These are phyloP conservation scores for Polyploca ridens DNA, from an alignment of 2,888 invertebrate species.

Conservation along the genomic window DNA sequence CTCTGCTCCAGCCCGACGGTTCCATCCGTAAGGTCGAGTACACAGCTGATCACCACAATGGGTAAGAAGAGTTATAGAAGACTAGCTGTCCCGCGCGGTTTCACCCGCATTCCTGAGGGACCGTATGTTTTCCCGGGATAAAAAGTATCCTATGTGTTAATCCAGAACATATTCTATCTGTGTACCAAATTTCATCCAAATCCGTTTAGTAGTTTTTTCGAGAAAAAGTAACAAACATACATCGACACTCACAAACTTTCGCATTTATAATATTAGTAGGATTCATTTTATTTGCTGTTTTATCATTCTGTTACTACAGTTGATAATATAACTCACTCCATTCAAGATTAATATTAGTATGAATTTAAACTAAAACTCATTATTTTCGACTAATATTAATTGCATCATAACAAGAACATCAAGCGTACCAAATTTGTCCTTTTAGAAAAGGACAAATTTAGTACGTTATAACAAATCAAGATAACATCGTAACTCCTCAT, in stretches of 20 bases:
- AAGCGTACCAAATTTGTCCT: not conserved
- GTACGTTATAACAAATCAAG: not conserved
- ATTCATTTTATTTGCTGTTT: not conserved
- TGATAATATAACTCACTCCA: too few relatives aligned
- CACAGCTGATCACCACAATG: slow-evolving; percentile 82
- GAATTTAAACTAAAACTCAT: not conserved
- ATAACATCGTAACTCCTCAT: slow-evolving; percentile 16
- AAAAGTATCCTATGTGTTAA: too few relatives aligned
- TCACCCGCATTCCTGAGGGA: too few relatives aligned
- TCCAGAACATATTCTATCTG: too few relatives aligned
- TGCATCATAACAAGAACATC: not conserved
- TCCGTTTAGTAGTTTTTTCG: too few relatives aligned
- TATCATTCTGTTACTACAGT: not conserved
- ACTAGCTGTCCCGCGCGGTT: too few relatives aligned
- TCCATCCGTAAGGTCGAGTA: slow-evolving; percentile 83
- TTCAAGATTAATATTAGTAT: not conserved
- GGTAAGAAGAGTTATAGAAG: slow-evolving; percentile 51
- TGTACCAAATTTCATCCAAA: too few relatives aligned
- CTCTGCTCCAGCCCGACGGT: slow-evolving; percentile 83
- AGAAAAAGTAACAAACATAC: too few relatives aligned
- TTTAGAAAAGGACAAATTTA: not conserved
- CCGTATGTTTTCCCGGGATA: too few relatives aligned
- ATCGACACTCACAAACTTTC: too few relatives aligned
- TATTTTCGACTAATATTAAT: not conserved
- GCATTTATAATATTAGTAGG: too few relatives aligned